A percentile compares a stretch with the other conserved stretches of the same genome.
These are phyloP conservation scores for Scophthalmus maximus DNA, from an alignment of 2,113 vertebrate species.

Conservation along the genomic window DNA sequence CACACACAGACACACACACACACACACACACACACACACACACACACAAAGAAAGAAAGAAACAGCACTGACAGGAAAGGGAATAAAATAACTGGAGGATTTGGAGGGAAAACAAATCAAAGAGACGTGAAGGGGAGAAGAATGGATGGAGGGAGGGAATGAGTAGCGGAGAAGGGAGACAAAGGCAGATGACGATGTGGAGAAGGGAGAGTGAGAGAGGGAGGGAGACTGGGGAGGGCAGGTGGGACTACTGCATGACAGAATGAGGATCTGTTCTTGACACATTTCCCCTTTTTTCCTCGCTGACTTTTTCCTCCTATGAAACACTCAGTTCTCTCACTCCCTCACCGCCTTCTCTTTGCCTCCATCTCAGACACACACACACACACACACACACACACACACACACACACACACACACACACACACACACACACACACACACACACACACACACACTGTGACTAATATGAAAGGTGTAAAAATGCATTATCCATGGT, in stretches of 20 bases:
- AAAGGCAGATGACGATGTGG: conserved; percentile 17
- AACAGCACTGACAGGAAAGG: conserved; percentile 73
- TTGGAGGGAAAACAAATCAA: conserved; percentile 80
- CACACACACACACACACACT: conserved; percentile 21
- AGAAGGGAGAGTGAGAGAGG: conserved; percentile 44
- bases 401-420: conserved; percentile 27
- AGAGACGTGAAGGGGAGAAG: conserved; percentile 66
- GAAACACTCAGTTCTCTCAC: conserved; percentile 19
- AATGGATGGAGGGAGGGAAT: conserved; percentile 34
- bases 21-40: conserved; percentile 33
- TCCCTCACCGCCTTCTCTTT: conserved; percentile 37
- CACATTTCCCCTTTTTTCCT: conserved; percentile 59
- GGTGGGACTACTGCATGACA: conserved; percentile 75
- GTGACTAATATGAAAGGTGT: conserved; percentile 77
- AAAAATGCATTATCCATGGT: conserved; percentile 71
- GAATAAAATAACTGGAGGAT: conserved; percentile 80
- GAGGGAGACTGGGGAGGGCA: conserved; percentile 56
- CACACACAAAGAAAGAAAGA: conserved; percentile 43
- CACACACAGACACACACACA: conserved; percentile 35
- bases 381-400: conserved; percentile 8
- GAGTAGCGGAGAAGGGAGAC: conserved; percentile 21
- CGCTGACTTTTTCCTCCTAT: conserved; percentile 48
- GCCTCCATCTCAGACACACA: conserved; percentile 25
- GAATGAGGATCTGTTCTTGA: conserved; percentile 79
- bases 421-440: conserved; percentile 5